Conservation (phyloP, 2,797 vertebrate genomes). For the Columba guinea region DNA sequence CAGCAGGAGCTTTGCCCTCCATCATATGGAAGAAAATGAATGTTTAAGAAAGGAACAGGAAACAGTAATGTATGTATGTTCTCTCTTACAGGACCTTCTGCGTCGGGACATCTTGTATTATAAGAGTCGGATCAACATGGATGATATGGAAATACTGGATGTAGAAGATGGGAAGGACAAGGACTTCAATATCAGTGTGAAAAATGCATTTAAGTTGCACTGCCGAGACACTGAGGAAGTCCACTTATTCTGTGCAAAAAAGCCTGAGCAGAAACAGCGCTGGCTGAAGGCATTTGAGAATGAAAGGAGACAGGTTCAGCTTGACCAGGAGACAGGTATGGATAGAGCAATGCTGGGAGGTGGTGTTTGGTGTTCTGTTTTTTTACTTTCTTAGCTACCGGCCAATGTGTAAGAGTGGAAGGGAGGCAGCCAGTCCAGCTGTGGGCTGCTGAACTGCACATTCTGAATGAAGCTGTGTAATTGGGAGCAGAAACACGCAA, state of each 20-base stretch:
- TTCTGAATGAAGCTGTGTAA: background rate
- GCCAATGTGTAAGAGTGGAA: background rate
- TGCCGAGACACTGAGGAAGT: slow-evolving; percentile 80
- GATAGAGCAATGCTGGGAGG: background rate
- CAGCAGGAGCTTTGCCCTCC: background rate
- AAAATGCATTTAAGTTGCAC: slow-evolving; percentile 90
- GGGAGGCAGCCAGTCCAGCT: background rate
- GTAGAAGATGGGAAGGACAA: slow-evolving; percentile 93
- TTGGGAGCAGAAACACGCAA: background rate
- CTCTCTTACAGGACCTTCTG: slow-evolving; percentile 87
- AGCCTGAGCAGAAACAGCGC: slow-evolving; percentile 92
- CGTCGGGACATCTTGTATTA: slow-evolving; percentile 94
- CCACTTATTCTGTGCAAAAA: slow-evolving; percentile 90
- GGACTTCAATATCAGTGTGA: slow-evolving; percentile 89
- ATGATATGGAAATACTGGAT: slow-evolving; percentile 88
- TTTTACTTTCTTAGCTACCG: background rate
- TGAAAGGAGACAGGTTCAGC: slow-evolving; percentile 89
- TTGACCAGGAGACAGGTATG: slow-evolving; percentile 90
- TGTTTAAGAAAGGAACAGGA: background rate
- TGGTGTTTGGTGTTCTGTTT: too few species aligned
- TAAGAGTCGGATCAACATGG: slow-evolving; percentile 92
- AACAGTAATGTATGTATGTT: background rate
- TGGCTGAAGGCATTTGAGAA: slow-evolving; percentile 92
- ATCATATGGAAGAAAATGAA: background rate
- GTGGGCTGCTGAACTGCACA: background rate